phyloP scores from a whole-genome alignment of 2,888 invertebrate species.

The Drosophila subquinaria region DNA sequence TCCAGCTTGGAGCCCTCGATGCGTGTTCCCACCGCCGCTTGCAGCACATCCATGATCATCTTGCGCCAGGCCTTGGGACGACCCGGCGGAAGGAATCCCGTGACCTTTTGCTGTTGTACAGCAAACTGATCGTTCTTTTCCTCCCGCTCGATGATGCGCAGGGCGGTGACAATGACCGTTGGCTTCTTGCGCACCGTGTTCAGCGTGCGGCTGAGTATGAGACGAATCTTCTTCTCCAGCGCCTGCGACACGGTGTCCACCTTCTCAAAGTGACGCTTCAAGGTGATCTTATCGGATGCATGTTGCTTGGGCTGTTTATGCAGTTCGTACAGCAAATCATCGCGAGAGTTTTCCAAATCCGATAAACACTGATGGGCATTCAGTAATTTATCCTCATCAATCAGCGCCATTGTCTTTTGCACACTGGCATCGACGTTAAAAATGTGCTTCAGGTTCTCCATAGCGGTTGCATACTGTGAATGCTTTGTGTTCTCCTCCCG shows the following conservation, averaged over 20 bases:
- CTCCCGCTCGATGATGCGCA: conserved; percentile 98
- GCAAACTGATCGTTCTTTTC: conserved; percentile 97
- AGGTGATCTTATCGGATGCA: conserved; percentile 93
- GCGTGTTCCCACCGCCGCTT: conserved; percentile 91
- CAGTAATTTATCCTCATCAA: conserved; percentile 96
- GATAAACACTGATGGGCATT: conserved; percentile 97
- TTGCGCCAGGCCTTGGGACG: conserved; percentile 96
- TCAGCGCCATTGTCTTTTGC: conserved; percentile 96
- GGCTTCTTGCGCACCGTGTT: conserved; percentile 98
- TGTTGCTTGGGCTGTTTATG: conserved; percentile 97
- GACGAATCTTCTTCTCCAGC: conserved; percentile 95
- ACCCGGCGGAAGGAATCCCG: conserved; percentile 96
- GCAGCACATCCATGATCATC: conserved; percentile 93
- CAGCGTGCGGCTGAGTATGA: conserved; percentile 95
- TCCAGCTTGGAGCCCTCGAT: conserved; percentile 98
- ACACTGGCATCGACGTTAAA: conserved; percentile 99
- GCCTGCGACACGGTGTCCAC: conserved; percentile 95
- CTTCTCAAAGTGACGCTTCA: conserved; percentile 98
- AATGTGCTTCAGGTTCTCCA: conserved; percentile 99
- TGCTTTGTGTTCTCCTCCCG: conserved; percentile 97
- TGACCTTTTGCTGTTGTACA: conserved; percentile 87
- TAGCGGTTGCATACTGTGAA: conserved; percentile 98
- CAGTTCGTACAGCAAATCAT: conserved; percentile 97
- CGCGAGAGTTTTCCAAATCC: conserved; percentile 98
- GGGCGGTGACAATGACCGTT: conserved; percentile 97